Percentiles rank a stretch among this genome's conserved stretches.
Conservation (phyloP, 2,888 invertebrate genomes). For the Drosophila yooni region DNA sequence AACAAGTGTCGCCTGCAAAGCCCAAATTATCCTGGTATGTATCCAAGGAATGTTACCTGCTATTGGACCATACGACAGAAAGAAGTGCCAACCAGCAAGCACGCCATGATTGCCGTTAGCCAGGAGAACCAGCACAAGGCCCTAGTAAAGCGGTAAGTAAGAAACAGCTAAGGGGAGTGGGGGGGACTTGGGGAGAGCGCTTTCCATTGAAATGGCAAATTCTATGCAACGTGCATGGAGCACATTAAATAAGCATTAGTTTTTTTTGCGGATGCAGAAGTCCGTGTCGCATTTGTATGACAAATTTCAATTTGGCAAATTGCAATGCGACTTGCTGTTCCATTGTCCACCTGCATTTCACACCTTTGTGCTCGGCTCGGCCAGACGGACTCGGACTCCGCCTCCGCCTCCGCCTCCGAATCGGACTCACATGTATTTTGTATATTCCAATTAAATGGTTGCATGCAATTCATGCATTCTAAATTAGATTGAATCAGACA, state of each 20-base stretch:
- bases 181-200: background rate
- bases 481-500: slow-evolving; percentile 45
- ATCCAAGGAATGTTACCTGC: slow-evolving; percentile 93
- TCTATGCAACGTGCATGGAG: slow-evolving; percentile 49
- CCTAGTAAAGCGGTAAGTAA: slow-evolving; percentile 83
- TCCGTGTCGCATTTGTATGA: slow-evolving; percentile 66
- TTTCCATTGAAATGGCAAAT: slow-evolving; percentile 44
- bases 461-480: slow-evolving; percentile 44
- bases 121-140: slow-evolving; percentile 89
- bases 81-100: slow-evolving; percentile 94
- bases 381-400: background rate
- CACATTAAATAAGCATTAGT: slow-evolving; percentile 79
- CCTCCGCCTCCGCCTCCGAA: background rate
- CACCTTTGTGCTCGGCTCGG: slow-evolving; percentile 27
- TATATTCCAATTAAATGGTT: slow-evolving; percentile 73
- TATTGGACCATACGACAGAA: slow-evolving; percentile 94
- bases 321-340: slow-evolving; percentile 52
- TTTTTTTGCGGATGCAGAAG: slow-evolving; percentile 38
- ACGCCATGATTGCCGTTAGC: slow-evolving; percentile 94
- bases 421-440: slow-evolving; percentile 49
- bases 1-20: slow-evolving; percentile 94
- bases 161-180: background rate
- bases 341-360: slow-evolving; percentile 26
- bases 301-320: slow-evolving; percentile 79
- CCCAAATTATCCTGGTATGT: slow-evolving; percentile 95